Conservation (phyloP, 1,140 invertebrate genomes). For the Microplitis demolitor region DNA sequence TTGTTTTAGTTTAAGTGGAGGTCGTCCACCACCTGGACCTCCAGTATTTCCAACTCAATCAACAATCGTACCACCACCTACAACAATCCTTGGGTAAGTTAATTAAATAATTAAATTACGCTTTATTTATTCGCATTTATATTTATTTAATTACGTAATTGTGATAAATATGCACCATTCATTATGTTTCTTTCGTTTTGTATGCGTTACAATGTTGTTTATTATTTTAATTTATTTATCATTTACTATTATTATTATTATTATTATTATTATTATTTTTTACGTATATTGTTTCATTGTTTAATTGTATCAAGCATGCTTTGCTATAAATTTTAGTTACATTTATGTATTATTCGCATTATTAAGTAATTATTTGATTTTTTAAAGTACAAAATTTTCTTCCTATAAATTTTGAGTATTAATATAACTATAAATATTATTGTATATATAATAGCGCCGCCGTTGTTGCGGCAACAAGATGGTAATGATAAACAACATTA, state of each 20-base stretch:
- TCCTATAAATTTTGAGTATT: constrained; percentile 10
- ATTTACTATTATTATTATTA: constrained; percentile 20
- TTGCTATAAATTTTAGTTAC: no score
- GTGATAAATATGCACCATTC: constrained; percentile 1
- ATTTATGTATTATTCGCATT: no score
- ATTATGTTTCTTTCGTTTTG: constrained; percentile 16
- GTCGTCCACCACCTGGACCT: constrained; percentile 56
- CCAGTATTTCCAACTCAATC: constrained; percentile 57
- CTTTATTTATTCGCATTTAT: constrained; percentile 27
- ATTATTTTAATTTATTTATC: constrained; percentile 17
- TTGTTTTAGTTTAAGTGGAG: constrained; percentile 43
- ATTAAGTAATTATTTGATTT: no score
- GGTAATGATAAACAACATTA: constrained; percentile 46
- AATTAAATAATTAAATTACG: constrained; percentile 7
- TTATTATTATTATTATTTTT: background rate
- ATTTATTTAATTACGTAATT: constrained; percentile 27
- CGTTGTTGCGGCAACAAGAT: constrained; percentile 61
- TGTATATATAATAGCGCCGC: constrained; percentile 54
- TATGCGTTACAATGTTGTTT: constrained; percentile 9
- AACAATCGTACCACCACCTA: constrained; percentile 50
- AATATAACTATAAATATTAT: constrained; percentile 51
- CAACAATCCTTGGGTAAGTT: constrained; percentile 51
- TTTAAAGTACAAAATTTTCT: no score
- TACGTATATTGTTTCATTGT: background rate
- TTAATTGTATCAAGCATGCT: no score